Conservation (phyloP, 2,797 vertebrate genomes). For the Brachyalestes nurse region DNA sequence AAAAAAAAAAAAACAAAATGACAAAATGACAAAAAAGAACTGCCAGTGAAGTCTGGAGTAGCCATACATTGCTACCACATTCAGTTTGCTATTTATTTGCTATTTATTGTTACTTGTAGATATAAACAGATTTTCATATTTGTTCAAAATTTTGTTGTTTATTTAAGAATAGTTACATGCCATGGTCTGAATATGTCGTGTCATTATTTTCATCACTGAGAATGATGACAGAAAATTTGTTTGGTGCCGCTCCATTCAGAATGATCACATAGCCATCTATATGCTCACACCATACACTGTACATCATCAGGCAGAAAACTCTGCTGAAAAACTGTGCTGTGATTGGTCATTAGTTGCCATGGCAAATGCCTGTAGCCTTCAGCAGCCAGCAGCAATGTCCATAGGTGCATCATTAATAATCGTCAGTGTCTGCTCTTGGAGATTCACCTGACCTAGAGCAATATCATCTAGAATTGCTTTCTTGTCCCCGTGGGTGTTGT, state of each 20-base stretch:
- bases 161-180: constrained; percentile 10
- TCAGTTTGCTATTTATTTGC: constrained; percentile 47
- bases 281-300: constrained; percentile 20
- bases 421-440: constrained; percentile 64
- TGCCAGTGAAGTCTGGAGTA: constrained; percentile 44
- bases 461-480: constrained; percentile 70
- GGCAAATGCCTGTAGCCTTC: constrained; percentile 59
- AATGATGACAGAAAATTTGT: constrained; percentile 5
- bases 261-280: constrained; percentile 19
- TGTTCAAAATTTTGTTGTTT: constrained; percentile 5
- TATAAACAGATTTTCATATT: background rate
- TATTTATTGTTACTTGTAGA: constrained; percentile 54
- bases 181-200: constrained; percentile 10
- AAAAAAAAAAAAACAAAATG: constrained; percentile 4
- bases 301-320: constrained; percentile 21
- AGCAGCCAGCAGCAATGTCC: constrained; percentile 65
- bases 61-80: constrained; percentile 66
- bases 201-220: constrained; percentile 10
- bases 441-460: constrained; percentile 63
- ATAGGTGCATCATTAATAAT: constrained; percentile 74
- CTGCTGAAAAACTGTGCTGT: constrained; percentile 37
- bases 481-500: constrained; percentile 60
- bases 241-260: constrained; percentile 6
- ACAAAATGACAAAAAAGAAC: constrained; percentile 35
- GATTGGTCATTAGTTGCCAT: constrained; percentile 50